Evolutionary conservation across 2,888 invertebrate species (phyloP), one percentile per base, ranked within the genome.

Genomic region (Bellardia bayeri): DNA sequence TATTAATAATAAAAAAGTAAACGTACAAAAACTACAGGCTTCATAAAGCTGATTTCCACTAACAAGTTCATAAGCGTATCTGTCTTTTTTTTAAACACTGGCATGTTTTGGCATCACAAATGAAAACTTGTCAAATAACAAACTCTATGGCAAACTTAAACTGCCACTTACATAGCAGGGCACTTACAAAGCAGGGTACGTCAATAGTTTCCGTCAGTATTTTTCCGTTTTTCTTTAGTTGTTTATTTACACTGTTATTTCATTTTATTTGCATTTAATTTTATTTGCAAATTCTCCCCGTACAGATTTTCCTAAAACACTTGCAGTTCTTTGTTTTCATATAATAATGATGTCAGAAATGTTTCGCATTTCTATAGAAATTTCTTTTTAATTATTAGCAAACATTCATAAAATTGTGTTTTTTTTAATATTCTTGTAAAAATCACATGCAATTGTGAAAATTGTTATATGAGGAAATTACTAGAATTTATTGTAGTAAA

Each of bases 371-470:
- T 72, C 11, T 9, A 11, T 75, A 72, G 49, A 40, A 6, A 14
- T 42, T 3, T 23, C 23, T 23, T 23, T 42, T 6, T 7, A 63
- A 51, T 40, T 54, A 37, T 61, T 11, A 13, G 23, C 45, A 64
- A 64, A 40, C 33, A 33, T 37, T 23, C 37, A 40, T n/a, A 63
- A 37, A 63, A 37, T 1, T 61, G 49, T 23, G 58, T 45, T 30
- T 49, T 64, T 69, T 3, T 69, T 58, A 14, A 37, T 14, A 49
- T 79, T 56, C 64, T 51, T 66, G 49, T 14, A 37, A 79, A 71
- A 63, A 71, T 81, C 54, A 33, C 80, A 81, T n/a, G 6, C 54
- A 54, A 42, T 30, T 72, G 58, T 64, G 71, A 81, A 81, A 14
- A 71, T 40, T 23, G 23, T 33, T 14, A 61, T n/a, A 71, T 69